Evolutionary conservation across 2,797 vertebrate species (phyloP).

Genomic region (Dipus sagitta): DNA sequence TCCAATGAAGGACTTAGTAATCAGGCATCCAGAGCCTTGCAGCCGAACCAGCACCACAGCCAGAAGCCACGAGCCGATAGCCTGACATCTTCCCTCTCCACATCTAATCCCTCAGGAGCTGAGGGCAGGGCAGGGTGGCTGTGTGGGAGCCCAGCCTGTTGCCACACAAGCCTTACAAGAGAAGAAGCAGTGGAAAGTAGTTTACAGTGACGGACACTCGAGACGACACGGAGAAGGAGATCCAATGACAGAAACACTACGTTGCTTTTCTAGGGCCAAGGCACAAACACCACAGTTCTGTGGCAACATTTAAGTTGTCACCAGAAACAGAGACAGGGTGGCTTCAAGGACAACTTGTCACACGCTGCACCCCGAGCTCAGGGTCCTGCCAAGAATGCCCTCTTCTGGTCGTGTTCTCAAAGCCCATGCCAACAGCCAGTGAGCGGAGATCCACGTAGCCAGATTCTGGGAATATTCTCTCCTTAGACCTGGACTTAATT

Average conservation of each 20-base stretch:
- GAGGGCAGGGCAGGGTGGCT: neutral
- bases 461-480: neutral
- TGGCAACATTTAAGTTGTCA: neutral
- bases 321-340: neutral
- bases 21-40: rapidly evolving
- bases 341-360: neutral
- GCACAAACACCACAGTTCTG: neutral
- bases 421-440: slow-evolving; percentile 55
- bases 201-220: neutral
- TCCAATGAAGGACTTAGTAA: neutral
- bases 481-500: slow-evolving; percentile 48
- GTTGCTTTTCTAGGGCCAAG: neutral
- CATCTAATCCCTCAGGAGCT: rapidly evolving
- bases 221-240: slow-evolving; percentile 3
- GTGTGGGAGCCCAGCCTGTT: rapidly evolving
- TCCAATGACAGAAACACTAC: neutral
- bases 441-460: slow-evolving; percentile 67
- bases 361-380: neutral
- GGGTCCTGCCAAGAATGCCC: slow-evolving; percentile 86
- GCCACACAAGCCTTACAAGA: neutral
- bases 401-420: slow-evolving; percentile 87
- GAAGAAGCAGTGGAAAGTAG: neutral
- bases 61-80: rapidly evolving
- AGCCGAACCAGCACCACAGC: neutral
- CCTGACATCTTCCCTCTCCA: neutral